Evolutionary conservation across 2,113 vertebrate genomes (phyloP).

Genomic region (Pelmatolapia mariae): DNA sequence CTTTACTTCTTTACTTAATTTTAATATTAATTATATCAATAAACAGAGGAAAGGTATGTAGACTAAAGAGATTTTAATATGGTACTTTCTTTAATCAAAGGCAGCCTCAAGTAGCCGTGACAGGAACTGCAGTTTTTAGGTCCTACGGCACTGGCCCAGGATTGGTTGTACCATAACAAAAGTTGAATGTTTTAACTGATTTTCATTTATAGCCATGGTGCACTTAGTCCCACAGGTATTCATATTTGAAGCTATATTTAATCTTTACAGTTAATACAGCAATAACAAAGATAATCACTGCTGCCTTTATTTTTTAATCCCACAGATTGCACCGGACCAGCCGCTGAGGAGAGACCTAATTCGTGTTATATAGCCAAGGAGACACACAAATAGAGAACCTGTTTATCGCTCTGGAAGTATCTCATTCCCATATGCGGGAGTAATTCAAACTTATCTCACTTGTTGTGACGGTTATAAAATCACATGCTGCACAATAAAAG

Average conservation of each 20-base stretch:
- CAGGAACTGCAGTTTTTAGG: not conserved
- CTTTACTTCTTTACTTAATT: not conserved
- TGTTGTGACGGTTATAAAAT: not conserved
- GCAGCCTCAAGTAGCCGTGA: not conserved
- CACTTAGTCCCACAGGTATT: not conserved
- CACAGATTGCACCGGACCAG: not conserved
- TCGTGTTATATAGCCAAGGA: not conserved
- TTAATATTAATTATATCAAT: not conserved
- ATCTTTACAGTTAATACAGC: not conserved
- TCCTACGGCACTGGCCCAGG: not conserved
- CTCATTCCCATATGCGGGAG: not conserved
- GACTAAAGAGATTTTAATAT: not conserved
- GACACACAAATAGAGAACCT: not conserved
- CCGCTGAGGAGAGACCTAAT: not conserved
- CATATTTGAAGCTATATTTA: not conserved
- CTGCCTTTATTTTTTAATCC: not conserved
- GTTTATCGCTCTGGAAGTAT: slow-evolving; percentile 1
- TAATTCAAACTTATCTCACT: slow-evolving; percentile 17
- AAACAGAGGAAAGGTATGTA: not conserved
- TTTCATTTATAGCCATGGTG: not conserved
- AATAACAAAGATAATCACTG: not conserved
- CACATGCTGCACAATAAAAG: not conserved
- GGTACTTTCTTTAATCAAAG: not conserved
- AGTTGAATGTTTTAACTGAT: not conserved
- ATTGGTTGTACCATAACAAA: not conserved